These are phyloP conservation scores for Lepidurus packardi DNA, from an alignment of 1,140 invertebrate species.

Conservation along the genomic window DNA sequence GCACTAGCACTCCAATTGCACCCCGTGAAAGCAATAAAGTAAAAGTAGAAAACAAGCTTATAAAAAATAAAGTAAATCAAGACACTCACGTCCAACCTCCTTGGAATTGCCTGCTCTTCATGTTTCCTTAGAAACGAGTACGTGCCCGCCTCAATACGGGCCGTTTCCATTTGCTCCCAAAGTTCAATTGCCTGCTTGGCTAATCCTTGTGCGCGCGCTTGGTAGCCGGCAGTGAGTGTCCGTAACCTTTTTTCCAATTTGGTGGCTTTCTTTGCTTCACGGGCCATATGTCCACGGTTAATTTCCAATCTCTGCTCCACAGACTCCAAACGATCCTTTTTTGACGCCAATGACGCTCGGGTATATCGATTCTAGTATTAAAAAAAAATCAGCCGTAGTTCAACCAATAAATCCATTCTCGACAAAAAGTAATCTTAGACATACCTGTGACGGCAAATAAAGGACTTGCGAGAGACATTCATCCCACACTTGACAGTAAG, in stretches of 20 bases:
- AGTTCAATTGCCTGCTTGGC: conserved; percentile 84
- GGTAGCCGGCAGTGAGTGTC: conserved; percentile 74
- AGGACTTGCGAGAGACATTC: conserved; percentile 72
- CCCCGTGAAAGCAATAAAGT: neutral
- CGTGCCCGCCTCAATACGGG: conserved; percentile 80
- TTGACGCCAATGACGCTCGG: conserved; percentile 85
- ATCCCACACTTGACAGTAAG: conserved; percentile 94
- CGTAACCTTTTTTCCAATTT: conserved; percentile 98
- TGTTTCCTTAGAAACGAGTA: conserved; percentile 85
- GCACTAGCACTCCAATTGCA: neutral
- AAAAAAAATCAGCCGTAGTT: neutral
- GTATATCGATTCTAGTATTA: conserved; percentile 57
- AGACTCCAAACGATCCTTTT: conserved; percentile 91
- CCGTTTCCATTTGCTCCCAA: conserved; percentile 83
- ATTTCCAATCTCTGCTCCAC: conserved; percentile 85
- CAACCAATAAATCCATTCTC: neutral
- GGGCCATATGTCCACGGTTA: conserved; percentile 89
- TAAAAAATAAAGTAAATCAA: neutral
- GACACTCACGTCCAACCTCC: neutral
- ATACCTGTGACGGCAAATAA: conserved; percentile 49
- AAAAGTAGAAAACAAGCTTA: neutral
- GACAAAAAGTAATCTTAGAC: conserved; percentile 51
- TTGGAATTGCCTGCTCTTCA: conserved; percentile 52
- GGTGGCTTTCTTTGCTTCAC: conserved; percentile 88
- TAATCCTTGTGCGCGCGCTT: conserved; percentile 74